Evolutionary conservation across 2,888 invertebrate species (phyloP), one percentile per base, ranked within the genome.

Genomic region (Polylopha cassiicola): DNA sequence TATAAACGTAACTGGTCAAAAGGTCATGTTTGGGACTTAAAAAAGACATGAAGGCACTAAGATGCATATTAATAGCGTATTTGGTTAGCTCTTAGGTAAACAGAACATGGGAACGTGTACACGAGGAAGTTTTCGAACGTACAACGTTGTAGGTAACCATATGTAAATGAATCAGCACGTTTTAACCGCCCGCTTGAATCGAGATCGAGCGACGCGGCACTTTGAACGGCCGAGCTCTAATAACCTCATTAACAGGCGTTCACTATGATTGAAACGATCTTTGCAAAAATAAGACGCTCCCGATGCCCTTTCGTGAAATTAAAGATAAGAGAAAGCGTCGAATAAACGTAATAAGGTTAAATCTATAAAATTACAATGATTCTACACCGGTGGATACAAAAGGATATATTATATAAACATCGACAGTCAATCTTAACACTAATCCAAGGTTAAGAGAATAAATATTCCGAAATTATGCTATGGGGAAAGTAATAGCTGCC

Each of bases 151-250:
- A 54, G 48, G 58, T 68, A 65, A 70, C 74, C 67, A 64, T 77
- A 80, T 80, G 79, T 66, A 77, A 84, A 85, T 85, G 84, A 85
- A 74, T 85, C 84, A 79, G 85, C 85, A 84, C 75, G 79, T 82
- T 84, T 80, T 57, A 56, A 48, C 52, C 62, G 67, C 62, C 63
- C 68, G 67, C 73, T 63, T 64, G 67, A 69, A 75, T 73, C 65
- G 73, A 73, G 73, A 77, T 55, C 72, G 58, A 61, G 69, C 84
- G 73, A 85, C 85, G 84, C 84, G 85, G 82, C 84, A 81, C 74
- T 77, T 68, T 64, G 67, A 71, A 58, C 67, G 69, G 58, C 67
- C 33, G 38, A 33, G 79, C 71, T 80, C 76, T 66, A 81, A 77
- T 85, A 85, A 85, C 84, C 85, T 82, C 82, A 73, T 68, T 80